Evolutionary conservation across 2,888 invertebrate species (phyloP), one percentile per base, ranked within the genome.

Genomic region (Folsomia manolachei): DNA sequence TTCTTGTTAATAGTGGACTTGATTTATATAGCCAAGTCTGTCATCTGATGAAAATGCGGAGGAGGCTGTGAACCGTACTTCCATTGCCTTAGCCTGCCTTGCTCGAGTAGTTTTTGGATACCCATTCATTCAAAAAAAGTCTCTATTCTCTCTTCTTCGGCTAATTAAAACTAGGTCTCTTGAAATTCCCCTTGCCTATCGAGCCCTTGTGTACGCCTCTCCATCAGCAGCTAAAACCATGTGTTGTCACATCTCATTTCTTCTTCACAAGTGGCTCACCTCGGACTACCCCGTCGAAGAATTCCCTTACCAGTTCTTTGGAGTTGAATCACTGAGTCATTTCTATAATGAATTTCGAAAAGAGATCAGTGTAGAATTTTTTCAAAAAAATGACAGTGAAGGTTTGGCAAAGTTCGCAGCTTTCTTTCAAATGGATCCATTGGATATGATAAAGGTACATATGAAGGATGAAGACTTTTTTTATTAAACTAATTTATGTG

Each of bases 51-150:
- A 87, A 79, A 79, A 85, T 65, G 84, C 85, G 74, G 89, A 90
- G 80, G 90, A 91, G 83, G 84, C 84, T 1, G 83, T 84, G 0
- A 88, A 88, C 75, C 84, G 88, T 81, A 87, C 88, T 0, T 83
- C 86, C 0, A 88, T 88, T 56, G 86, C 88, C 7, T 83, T 90
- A 21, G 87, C 89, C 65, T 85, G 86, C 27, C 85, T 88, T 74
- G 84, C 86, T 19, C 84, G 86, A 14, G 81, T 90, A 2, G 86
- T 88, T 26, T 85, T 86, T 52, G 83, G 85, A 1, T 88, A 86
- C 78, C 85, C 85, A 51, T 83, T 84, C 2, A 84, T 87, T 78
- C 84, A 88, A 60, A 87, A 86, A 76, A 85, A 84, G 78, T 86
- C 88, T 61, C 81, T 91, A 1, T 85, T 86, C 69, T 83, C 84